These are phyloP conservation scores for Hypanus sabinus DNA, from an alignment of 2,113 vertebrate species.

Conservation along the genomic window DNA sequence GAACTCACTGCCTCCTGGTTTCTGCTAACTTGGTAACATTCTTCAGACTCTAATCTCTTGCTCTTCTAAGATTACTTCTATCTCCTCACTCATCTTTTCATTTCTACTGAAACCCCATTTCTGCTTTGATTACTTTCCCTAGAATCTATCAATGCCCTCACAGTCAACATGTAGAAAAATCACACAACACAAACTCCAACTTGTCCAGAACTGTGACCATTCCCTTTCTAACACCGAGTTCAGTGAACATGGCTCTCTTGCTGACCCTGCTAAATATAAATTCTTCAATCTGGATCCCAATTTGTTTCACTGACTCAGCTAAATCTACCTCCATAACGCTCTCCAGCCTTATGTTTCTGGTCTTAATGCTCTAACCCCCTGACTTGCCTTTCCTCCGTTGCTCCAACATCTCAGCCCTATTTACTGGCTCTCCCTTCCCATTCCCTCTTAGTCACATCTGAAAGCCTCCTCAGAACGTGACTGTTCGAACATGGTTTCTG, in stretches of 20 bases:
- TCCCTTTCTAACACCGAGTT: not conserved
- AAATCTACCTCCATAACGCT: too few species aligned
- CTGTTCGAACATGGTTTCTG: not conserved
- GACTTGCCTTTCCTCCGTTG: not conserved
- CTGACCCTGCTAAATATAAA: not conserved
- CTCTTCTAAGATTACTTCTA: not conserved
- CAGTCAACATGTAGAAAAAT: not conserved
- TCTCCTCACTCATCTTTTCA: not conserved
- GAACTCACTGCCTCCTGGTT: not conserved
- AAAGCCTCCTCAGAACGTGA: not conserved
- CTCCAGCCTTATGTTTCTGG: not conserved
- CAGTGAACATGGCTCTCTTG: not conserved
- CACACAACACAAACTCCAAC: not conserved
- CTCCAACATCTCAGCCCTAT: not conserved
- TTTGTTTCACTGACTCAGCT: not conserved
- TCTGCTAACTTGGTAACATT: not conserved
- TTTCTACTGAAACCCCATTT: not conserved
- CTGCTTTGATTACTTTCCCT: too few species aligned
- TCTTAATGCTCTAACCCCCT: not conserved
- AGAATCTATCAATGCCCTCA: not conserved
- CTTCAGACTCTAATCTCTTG: not conserved
- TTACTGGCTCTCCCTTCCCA: not conserved
- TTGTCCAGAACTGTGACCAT: not conserved
- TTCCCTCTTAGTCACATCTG: not conserved
- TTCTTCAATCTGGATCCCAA: not conserved